Percentiles rank a stretch among this genome's conserved stretches.
Evolutionary conservation across 2,888 invertebrate genomes (phyloP).

Genomic region (Sussaba pulchella): DNA sequence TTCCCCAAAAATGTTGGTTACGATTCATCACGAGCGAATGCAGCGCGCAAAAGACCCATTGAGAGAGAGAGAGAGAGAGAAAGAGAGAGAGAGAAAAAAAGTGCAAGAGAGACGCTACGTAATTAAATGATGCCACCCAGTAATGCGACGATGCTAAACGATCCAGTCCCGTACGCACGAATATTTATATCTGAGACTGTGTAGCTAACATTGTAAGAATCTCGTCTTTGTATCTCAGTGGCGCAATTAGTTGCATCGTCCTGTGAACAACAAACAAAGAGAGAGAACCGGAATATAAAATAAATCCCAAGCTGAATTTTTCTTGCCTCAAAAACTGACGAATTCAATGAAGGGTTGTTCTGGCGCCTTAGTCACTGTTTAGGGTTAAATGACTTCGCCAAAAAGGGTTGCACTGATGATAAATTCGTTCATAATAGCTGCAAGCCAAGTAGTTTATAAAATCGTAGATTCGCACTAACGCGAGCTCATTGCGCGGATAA

Average conservation of each 20-base stretch:
- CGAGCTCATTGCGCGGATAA: too few relatives aligned
- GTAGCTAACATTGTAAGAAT: slow-evolving; percentile 51
- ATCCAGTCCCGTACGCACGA: slow-evolving; percentile 39
- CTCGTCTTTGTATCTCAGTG: slow-evolving; percentile 32
- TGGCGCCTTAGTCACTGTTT: too few relatives aligned
- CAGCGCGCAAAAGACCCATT: slow-evolving; percentile 10
- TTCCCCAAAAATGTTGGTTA: slow-evolving; percentile 56
- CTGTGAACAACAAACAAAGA: not conserved
- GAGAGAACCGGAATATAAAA: not conserved
- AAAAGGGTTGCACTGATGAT: too few relatives aligned
- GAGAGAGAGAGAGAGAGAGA: slow-evolving; percentile 5
- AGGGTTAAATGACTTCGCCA: too few relatives aligned
- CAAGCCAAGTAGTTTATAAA: too few relatives aligned
- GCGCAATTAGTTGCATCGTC: not conserved
- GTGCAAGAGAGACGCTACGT: slow-evolving; percentile 34
- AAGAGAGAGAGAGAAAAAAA: slow-evolving; percentile 22
- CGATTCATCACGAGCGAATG: slow-evolving; percentile 57
- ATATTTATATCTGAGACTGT: slow-evolving; percentile 20
- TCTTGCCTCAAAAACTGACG: too few relatives aligned
- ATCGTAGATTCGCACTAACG: too few relatives aligned
- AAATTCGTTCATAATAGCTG: too few relatives aligned
- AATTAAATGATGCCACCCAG: slow-evolving; percentile 70
- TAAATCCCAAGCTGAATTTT: not conserved
- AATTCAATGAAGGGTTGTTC: too few relatives aligned
- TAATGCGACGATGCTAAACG: slow-evolving; percentile 68